These are phyloP conservation scores for Aelia acuminata DNA, from an alignment of 2,888 invertebrate genomes.

Conservation along the genomic window DNA sequence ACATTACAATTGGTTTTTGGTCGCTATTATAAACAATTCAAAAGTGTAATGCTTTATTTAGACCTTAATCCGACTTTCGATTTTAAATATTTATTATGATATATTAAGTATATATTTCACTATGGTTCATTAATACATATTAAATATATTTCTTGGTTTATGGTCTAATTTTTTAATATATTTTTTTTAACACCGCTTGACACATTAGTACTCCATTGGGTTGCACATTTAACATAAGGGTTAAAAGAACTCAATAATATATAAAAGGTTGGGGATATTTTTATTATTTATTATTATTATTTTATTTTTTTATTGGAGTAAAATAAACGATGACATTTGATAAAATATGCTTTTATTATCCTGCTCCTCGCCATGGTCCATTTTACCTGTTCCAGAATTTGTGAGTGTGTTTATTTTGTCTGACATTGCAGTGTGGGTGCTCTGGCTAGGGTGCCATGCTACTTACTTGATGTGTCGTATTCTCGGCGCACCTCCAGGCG, in stretches of 20 bases:
- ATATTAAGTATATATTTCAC: too few relatives aligned
- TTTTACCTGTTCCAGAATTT: conserved; percentile 26
- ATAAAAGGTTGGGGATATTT: background rate
- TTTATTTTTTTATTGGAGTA: background rate
- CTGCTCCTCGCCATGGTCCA: background rate
- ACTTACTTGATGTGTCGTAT: conserved; percentile 48
- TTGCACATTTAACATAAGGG: background rate
- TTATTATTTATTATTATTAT: background rate
- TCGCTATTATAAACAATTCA: background rate
- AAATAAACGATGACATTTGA: background rate
- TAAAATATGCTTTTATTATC: conserved; percentile 2
- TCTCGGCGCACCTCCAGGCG: conserved; percentile 20
- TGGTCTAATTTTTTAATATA: background rate
- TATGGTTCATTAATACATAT: background rate
- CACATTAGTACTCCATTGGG: too few relatives aligned
- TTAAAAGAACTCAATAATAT: background rate
- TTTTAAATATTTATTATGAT: background rate
- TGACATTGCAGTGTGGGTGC: conserved; percentile 19
- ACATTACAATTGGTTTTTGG: too few relatives aligned
- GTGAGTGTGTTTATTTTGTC: conserved; percentile 29
- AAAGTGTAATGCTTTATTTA: background rate
- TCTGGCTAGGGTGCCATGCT: conserved; percentile 39
- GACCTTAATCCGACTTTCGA: background rate
- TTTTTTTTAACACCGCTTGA: too few relatives aligned
- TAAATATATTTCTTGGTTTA: background rate